A percentile compares a stretch with the other conserved stretches of the same genome.
Conservation (phyloP, 2,113 vertebrate species). For the Aptenodytes forsteri region DNA sequence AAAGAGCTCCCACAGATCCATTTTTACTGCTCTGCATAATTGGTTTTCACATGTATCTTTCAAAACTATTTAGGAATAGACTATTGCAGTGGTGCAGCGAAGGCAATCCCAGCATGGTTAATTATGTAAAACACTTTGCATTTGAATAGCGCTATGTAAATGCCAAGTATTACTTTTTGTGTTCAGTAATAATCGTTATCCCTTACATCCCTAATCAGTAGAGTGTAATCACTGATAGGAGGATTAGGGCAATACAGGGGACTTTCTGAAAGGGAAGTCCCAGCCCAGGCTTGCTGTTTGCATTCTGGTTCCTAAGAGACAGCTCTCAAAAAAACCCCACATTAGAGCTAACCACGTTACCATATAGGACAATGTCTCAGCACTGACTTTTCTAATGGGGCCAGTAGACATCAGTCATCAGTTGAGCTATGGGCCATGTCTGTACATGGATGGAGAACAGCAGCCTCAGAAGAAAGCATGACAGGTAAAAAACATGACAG, state of each 20-base stretch:
- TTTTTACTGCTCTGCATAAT: not conserved
- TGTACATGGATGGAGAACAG: not conserved
- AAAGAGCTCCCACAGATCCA: not conserved
- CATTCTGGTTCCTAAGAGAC: not conserved
- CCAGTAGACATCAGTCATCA: not conserved
- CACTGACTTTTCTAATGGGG: not conserved
- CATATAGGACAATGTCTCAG: not conserved
- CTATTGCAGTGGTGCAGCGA: not conserved
- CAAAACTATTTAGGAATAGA: not conserved
- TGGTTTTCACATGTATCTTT: not conserved
- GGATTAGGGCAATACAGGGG: not conserved
- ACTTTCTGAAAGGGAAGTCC: not conserved
- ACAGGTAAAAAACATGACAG: not conserved
- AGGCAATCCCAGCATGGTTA: slow-evolving; percentile 30
- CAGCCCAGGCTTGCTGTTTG: not conserved
- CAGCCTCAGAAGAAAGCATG: not conserved
- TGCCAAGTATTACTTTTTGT: not conserved
- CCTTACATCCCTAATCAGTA: slow-evolving; percentile 14
- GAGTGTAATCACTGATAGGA: slow-evolving; percentile 7
- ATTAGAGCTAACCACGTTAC: rapidly evolving
- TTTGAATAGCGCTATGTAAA: slow-evolving; percentile 2
- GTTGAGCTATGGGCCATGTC: not conserved
- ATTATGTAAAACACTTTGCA: slow-evolving; percentile 44
- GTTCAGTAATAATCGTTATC: slow-evolving; percentile 24
- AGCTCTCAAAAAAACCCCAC: not conserved